Base-by-base conservation (phyloP, 2,888 invertebrate genomes). In the Drosophila pseudotakahashii region DNA sequence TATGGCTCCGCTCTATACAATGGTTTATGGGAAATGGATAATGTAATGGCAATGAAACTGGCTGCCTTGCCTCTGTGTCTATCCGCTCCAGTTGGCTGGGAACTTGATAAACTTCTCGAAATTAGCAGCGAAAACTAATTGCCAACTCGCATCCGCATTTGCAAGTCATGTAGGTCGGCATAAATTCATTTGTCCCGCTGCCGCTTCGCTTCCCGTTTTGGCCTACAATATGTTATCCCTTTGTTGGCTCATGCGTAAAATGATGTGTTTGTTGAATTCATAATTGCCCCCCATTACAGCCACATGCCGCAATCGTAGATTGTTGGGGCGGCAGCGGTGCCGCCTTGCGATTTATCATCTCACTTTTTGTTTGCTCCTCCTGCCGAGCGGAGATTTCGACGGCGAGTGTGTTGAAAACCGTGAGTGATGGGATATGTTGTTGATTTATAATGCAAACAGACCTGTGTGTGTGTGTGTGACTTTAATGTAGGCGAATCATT, bases 181-280 rank as follows among this genome's bases (percentile, higher is more conserved):
- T 71, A 37, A 71, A 71, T 71, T 47, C 60, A 45, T 44, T 57
- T 57, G 62, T 47, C 36, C 19, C 1, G 36, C 45, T n/a, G 30
- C 30, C 30, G 30, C 30, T 30, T 4, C 34, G 14, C 7, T 1
- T 9, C 34, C 19, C n/a, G 62, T 44, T 41, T 66, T 30, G 67
- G 53, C 53, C 66, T 55, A 71, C 57, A 60, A 70, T 73, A 58
- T 68, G 68, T 68, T 68, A 73, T 74, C 62, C 74, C 74, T 75
- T 67, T 74, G 74, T 74, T 55, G 75, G 37, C 59, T 68, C 67
- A 68, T 62, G 74, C 74, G 74, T 68, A 68, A 74, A 74, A 74
- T 74, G 68, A 74, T 74, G 69, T 74, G 74, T 74, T 74, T 75
- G 75, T 74, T 68, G 75, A 74, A 74, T 67, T 74, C 74, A 68